phyloP scores from a whole-genome alignment of 1,140 invertebrate species.

The Drosophila persimilis region DNA sequence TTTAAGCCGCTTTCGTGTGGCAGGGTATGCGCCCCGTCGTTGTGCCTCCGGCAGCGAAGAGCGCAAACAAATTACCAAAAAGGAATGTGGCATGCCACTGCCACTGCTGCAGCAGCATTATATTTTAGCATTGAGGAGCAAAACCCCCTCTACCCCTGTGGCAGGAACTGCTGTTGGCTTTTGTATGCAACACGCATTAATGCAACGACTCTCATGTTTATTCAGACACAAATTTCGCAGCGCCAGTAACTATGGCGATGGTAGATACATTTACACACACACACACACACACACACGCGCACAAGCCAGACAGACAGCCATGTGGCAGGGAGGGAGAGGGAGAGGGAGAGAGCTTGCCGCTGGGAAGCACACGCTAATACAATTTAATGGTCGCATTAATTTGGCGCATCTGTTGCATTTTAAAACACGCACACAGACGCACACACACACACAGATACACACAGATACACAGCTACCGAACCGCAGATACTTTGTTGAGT shows the following conservation, averaged over 20 bases:
- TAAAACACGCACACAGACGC: conserved; percentile 58
- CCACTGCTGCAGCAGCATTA: conserved; percentile 56
- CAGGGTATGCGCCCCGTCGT: background rate
- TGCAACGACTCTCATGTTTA: conserved; percentile 81
- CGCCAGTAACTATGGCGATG: conserved; percentile 54
- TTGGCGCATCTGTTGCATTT: conserved; percentile 81
- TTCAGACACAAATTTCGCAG: conserved; percentile 76
- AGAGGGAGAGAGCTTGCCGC: conserved; percentile 5
- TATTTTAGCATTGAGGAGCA: conserved; percentile 67
- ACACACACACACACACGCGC: conserved; percentile 15
- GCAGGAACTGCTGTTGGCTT: conserved; percentile 61
- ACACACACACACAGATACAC: conserved; percentile 9
- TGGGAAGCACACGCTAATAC: conserved; percentile 45
- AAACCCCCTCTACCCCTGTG: conserved; percentile 3
- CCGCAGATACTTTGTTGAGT: conserved; percentile 54
- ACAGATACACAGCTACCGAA: conserved; percentile 17
- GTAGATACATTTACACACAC: conserved; percentile 55
- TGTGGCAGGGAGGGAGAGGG: background rate
- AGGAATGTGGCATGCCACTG: conserved; percentile 39
- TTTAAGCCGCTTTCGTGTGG: background rate
- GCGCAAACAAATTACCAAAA: conserved; percentile 31
- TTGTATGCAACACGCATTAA: conserved; percentile 72
- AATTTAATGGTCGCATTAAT: conserved; percentile 81
- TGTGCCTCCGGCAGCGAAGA: conserved; percentile 22
- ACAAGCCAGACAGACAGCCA: conserved; percentile 12